Base-by-base conservation (phyloP, 2,797 vertebrate genomes). In the Gallinago stenura region DNA sequence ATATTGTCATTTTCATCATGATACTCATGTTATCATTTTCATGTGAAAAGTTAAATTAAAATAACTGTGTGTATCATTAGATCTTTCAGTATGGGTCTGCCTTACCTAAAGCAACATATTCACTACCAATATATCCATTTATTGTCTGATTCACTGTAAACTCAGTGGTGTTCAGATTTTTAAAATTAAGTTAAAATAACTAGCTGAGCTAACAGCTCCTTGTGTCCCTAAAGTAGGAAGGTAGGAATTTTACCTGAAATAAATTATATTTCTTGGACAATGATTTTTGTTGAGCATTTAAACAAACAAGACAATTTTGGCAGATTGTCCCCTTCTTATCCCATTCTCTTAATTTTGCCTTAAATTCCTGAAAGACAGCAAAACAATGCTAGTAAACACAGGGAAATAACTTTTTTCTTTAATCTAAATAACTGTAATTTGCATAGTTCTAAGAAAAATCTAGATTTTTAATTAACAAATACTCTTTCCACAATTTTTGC, bases 341-440 rank as follows among this genome's bases (percentile, higher is more conserved):
- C 97, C 97, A 97, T 91, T 98, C 96, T 87, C 94, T 97, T 66
- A 97, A 98, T 89, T 98, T 98, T 37, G 83, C 70, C 92, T 97
- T 97, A 88, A 98, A 98, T 96, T 98, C 98, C 98, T 98, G 94
- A 69, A 81, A 86, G 71, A 60, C 46, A 89, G 26, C 6, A 85
- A 46, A 87, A 71, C 10, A 73, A 37, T 20, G 15, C 56, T 65
- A 77, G 20, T 51, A 82, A 85, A 70, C 15, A 57, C 33, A 60
- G 21, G 33, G 28, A 31, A 90, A 70, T 7, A 64, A 7, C 13
- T 33, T 12, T 50, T 56, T 48, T 46, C 15, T 25, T 87, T 68
- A 48, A 65, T 62, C 37, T 50, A 87, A 87, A 60, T 25, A 86
- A 64, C 9, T 50, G 6, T 56, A 78, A 39, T 31, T 43, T 46